Evolutionary conservation across 2,797 vertebrate genomes (phyloP).

Genomic region (Sebastes vulpes): DNA sequence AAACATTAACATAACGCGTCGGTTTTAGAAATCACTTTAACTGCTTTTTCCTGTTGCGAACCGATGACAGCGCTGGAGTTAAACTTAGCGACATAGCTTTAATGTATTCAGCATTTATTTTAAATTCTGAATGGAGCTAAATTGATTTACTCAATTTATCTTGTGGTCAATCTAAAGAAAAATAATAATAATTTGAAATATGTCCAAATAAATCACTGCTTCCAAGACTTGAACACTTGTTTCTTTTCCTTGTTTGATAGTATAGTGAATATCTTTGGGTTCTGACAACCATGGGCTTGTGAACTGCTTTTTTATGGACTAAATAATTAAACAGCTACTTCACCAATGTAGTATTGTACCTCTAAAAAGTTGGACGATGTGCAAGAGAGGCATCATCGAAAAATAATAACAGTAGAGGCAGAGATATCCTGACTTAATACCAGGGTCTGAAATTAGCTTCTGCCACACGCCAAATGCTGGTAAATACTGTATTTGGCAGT

Average conservation of each 20-base stretch:
- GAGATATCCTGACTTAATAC: not conserved
- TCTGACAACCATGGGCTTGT: not conserved
- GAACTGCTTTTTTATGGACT: not conserved
- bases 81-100: not conserved
- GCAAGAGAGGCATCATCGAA: no score
- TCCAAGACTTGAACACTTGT: not conserved
- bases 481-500: not conserved
- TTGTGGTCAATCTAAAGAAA: not conserved
- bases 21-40: slow-evolving; percentile 3
- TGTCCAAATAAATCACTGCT: not conserved
- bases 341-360: not conserved
- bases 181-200: not conserved
- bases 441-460: not conserved
- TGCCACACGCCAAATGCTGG: not conserved
- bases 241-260: not conserved
- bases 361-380: not conserved
- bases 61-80: not conserved
- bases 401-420: not conserved
- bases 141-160: not conserved
- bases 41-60: not conserved
- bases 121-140: not conserved
- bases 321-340: not conserved
- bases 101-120: not conserved
- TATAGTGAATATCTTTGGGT: not conserved
- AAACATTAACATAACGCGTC: slow-evolving; percentile 29